Conservation (phyloP, 2,113 vertebrate genomes). For the Dicentrarchus labrax region DNA sequence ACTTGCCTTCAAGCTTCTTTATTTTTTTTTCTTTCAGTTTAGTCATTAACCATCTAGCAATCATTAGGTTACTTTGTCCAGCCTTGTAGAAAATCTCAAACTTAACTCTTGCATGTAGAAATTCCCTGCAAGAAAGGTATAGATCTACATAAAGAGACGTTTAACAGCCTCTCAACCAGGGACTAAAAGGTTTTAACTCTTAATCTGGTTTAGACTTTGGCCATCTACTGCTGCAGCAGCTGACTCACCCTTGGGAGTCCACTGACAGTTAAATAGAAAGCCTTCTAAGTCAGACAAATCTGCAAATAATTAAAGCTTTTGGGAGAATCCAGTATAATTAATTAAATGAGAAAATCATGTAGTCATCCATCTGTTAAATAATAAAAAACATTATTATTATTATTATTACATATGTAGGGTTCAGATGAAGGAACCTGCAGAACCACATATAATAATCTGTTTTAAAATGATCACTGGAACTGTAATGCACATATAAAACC, state of each 20-base stretch:
- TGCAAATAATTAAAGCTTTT: slow-evolving; percentile 67
- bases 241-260: slow-evolving; percentile 49
- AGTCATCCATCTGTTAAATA: slow-evolving; percentile 29
- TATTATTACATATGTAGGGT: not conserved
- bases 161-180: slow-evolving; percentile 40
- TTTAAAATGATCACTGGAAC: slow-evolving; percentile 32
- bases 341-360: slow-evolving; percentile 24
- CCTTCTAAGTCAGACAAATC: slow-evolving; percentile 62
- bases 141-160: slow-evolving; percentile 20
- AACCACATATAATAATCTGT: slow-evolving; percentile 11
- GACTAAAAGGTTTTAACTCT: slow-evolving; percentile 61
- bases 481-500: not conserved
- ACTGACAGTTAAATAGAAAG: slow-evolving; percentile 33
- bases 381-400: slow-evolving; percentile 14
- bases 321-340: slow-evolving; percentile 38
- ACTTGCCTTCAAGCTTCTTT: slow-evolving; percentile 1
- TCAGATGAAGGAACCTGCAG: slow-evolving; percentile 10
- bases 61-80: not conserved
- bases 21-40: not conserved
- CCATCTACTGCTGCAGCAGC: slow-evolving; percentile 40
- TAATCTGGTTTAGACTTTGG: slow-evolving; percentile 66
- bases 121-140: not conserved
- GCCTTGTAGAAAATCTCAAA: no score
- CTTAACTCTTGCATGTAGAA: not conserved
- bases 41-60: not conserved